Evolutionary conservation across 2,888 invertebrate species (phyloP), one percentile per base, ranked within the genome.

Genomic region (Temnothorax rugatulus): DNA sequence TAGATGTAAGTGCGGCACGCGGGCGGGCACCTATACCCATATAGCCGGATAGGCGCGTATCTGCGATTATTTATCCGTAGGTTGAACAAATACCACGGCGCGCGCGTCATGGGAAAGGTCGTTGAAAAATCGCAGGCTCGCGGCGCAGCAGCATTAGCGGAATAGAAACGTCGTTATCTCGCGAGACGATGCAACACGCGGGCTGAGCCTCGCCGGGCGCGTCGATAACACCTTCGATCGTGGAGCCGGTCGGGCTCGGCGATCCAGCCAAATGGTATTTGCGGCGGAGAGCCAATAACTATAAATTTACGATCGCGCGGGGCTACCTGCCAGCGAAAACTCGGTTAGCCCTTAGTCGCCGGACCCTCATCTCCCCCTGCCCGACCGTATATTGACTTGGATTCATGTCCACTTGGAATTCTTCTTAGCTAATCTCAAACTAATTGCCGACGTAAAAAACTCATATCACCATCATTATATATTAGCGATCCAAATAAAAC

Each of bases 61-160:
- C 82, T 79, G 66, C 75, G 83, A 87, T 89, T 85, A 84, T 87
- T 89, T 91, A 89, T 87, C 87, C 86, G 74, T 84, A 66, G 69
- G 82, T 84, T 83, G 86, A 84, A 87, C 88, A 83, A 89, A 89
- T 84, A 85, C 74, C 52, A 77, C 66, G 44, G 57, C 69, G 57
- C 68, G 82, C 76, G 87, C 84, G 84, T 88, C 92, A 93, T 93
- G 93, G 93, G 93, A 93, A 93, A 93, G 93, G 93, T 93, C 93
- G 91, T 73, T 90, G 91, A 93, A 93, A 93, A 93, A 91, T 90
- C 83, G 82, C 84, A 73, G 34, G 74, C 86, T 89, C 84, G 77
- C 82, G 75, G 86, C 83, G 84, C 86, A 82, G 85, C 88, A 73
- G 71, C 86, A 90, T 90, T 91, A 90, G 87, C 88, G 74, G 84